phyloP scores from a whole-genome alignment of 1,140 invertebrate species.

The Zaprionus taronus region DNA sequence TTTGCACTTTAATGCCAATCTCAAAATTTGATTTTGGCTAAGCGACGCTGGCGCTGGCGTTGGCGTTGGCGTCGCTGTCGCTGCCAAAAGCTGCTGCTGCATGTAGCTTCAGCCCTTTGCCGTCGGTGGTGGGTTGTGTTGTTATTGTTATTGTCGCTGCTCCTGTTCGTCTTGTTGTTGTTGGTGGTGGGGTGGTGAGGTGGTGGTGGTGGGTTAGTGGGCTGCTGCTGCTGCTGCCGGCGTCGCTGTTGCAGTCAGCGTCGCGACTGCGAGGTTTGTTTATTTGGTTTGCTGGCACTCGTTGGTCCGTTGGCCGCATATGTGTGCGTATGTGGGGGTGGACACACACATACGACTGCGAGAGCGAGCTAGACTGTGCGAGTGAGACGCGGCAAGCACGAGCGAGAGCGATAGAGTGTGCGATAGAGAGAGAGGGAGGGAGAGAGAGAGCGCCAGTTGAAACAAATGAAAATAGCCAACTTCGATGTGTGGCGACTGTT shows the following conservation, averaged over 20 bases:
- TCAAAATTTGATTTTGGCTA: constrained; percentile 80
- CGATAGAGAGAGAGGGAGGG: constrained; percentile 16
- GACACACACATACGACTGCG: constrained; percentile 48
- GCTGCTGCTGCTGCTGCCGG: constrained; percentile 6
- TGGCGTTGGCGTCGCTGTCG: constrained; percentile 15
- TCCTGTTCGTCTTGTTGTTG: neutral
- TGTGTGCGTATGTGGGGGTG: constrained; percentile 71
- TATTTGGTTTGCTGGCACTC: constrained; percentile 67
- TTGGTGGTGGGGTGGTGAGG: constrained; percentile 22
- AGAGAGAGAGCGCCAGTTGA: constrained; percentile 38
- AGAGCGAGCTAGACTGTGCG: constrained; percentile 37
- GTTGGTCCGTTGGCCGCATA: constrained; percentile 62
- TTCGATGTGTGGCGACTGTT: constrained; percentile 49
- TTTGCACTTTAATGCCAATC: constrained; percentile 84
- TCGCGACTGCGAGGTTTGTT: constrained; percentile 51
- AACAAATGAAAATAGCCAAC: constrained; percentile 55
- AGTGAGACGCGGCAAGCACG: constrained; percentile 21
- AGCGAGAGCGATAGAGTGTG: constrained; percentile 20
- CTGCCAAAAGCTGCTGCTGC: constrained; percentile 31
- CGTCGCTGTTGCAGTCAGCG: neutral
- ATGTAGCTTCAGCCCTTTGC: constrained; percentile 29
- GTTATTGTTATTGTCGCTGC: constrained; percentile 9
- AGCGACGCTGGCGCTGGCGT: constrained; percentile 45
- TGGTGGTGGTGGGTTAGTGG: constrained; percentile 39
- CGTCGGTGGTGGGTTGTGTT: constrained; percentile 40